These are phyloP conservation scores for Otocyon megalotis DNA, from an alignment of 2,113 vertebrate species.

Conservation along the genomic window DNA sequence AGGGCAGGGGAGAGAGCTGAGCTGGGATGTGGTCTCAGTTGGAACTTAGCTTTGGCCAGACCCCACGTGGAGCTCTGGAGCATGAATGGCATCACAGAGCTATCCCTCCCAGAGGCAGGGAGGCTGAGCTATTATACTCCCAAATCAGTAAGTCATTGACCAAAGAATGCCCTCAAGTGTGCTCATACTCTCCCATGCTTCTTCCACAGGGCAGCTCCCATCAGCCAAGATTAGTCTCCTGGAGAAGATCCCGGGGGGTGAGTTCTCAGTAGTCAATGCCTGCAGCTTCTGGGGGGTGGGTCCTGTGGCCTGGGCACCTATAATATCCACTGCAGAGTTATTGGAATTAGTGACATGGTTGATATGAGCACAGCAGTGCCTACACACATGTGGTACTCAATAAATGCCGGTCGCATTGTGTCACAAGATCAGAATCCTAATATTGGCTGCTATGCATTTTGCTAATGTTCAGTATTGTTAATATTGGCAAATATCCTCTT, in stretches of 20 bases:
- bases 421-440: neutral
- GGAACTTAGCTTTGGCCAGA: neutral
- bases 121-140: neutral
- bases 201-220: neutral
- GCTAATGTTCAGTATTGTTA: neutral
- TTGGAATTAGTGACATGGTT: neutral
- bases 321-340: neutral
- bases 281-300: neutral
- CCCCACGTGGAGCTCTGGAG: neutral
- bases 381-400: neutral
- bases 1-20: neutral
- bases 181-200: neutral
- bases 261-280: neutral
- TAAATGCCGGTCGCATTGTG: neutral
- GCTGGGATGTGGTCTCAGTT: neutral
- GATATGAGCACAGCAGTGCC: neutral
- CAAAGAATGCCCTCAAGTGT: neutral
- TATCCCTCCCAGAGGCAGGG: neutral
- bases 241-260: neutral
- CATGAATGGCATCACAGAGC: neutral
- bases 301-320: neutral
- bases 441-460: neutral
- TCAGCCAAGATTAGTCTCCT: neutral
- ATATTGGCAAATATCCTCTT: neutral
- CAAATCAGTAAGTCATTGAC: neutral